phyloP scores from a whole-genome alignment of 2,797 vertebrate genomes.

The Taenioides sp. region DNA sequence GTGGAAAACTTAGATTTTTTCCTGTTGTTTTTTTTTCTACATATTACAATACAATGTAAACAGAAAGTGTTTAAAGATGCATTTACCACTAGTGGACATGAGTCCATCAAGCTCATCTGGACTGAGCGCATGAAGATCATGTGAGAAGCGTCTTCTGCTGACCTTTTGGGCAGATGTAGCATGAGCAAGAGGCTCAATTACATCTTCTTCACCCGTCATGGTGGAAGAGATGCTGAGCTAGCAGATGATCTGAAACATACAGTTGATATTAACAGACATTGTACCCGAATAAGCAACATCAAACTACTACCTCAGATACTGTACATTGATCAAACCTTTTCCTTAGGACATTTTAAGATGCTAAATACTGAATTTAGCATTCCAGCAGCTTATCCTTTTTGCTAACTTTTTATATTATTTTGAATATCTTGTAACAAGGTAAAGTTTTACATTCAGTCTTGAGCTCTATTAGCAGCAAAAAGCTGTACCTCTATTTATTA shows the following conservation, averaged over 20 bases:
- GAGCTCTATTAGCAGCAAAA: not conserved
- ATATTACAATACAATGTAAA: not conserved
- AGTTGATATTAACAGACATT: not conserved
- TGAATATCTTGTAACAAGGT: too few relatives aligned
- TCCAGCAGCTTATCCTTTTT: not conserved
- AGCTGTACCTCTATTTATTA: not conserved
- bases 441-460: not conserved
- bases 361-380: not conserved
- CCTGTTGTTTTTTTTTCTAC: not conserved
- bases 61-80: not conserved
- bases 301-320: too few relatives aligned
- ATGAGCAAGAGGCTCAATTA: slow-evolving; percentile 46
- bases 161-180: slow-evolving; percentile 39
- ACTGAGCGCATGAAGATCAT: slow-evolving; percentile 45
- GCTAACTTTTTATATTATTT: too few relatives aligned
- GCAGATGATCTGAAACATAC: slow-evolving; percentile 24
- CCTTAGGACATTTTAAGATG: not conserved
- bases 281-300: too few relatives aligned
- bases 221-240: not conserved
- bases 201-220: slow-evolving; percentile 59
- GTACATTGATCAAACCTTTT: too few relatives aligned
- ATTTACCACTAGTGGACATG: slow-evolving; percentile 67
- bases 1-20: slow-evolving; percentile 4
- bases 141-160: slow-evolving; percentile 55
- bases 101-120: slow-evolving; percentile 75